Percentiles rank a stretch among this genome's conserved stretches.
phyloP scores from a whole-genome alignment of 2,113 vertebrate species.

The Coreoperca whiteheadi region DNA sequence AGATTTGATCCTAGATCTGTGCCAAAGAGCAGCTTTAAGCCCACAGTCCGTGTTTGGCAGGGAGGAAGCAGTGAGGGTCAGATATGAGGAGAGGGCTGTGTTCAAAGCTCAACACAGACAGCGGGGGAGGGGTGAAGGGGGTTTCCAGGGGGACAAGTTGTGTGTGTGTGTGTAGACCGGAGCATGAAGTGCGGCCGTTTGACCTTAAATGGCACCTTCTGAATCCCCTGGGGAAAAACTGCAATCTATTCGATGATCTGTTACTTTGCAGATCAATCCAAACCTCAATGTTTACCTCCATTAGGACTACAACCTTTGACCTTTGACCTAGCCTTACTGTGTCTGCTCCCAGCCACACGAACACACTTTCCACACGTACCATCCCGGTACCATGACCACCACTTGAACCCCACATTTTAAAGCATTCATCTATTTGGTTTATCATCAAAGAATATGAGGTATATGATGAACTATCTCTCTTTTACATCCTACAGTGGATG shows the following conservation, averaged over 20 bases:
- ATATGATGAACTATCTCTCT: slow-evolving; percentile 94
- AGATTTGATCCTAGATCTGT: slow-evolving; percentile 62
- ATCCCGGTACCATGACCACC: slow-evolving; percentile 35
- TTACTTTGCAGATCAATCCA: slow-evolving; percentile 40
- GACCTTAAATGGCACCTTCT: slow-evolving; percentile 44
- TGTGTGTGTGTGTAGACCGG: slow-evolving; percentile 30
- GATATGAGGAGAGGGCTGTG: slow-evolving; percentile 70
- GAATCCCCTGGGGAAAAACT: slow-evolving; percentile 31
- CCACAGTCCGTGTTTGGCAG: slow-evolving; percentile 53
- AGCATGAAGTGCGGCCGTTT: slow-evolving; percentile 46
- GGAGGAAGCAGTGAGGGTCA: slow-evolving; percentile 59
- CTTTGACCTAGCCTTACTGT: slow-evolving; percentile 24
- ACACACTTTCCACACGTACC: slow-evolving; percentile 39
- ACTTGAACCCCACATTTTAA: slow-evolving; percentile 76
- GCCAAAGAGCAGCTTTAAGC: slow-evolving; percentile 62
- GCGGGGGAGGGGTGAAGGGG: slow-evolving; percentile 57
- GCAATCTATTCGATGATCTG: slow-evolving; percentile 35
- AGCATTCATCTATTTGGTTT: slow-evolving; percentile 92
- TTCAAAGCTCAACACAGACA: slow-evolving; percentile 78
- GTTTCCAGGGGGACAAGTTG: slow-evolving; percentile 54
- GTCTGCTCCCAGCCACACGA: slow-evolving; percentile 33
- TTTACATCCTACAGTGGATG: slow-evolving; percentile 81
- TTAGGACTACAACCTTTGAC: slow-evolving; percentile 28
- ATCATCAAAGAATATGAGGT: slow-evolving; percentile 95
- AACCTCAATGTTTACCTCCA: slow-evolving; percentile 24